Evolutionary conservation across 2,888 invertebrate genomes (phyloP).

Genomic region (Pandemis corylana): DNA sequence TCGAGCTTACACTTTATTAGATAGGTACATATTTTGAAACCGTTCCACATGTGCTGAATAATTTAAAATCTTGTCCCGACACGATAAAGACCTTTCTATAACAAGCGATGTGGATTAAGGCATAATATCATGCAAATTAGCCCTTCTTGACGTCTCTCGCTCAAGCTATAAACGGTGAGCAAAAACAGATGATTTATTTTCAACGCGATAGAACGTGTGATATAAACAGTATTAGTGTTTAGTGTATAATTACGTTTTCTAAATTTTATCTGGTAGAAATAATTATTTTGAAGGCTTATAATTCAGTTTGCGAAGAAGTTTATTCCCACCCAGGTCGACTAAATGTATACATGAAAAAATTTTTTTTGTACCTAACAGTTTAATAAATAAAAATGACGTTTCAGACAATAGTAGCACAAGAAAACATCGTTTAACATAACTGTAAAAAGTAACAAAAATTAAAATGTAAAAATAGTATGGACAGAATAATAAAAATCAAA

Average conservation of each 20-base stretch:
- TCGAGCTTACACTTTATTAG: constrained; percentile 8
- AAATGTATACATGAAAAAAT: no score
- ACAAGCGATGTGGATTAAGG: constrained; percentile 22
- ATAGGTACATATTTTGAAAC: constrained; percentile 7
- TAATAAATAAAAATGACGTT: no score
- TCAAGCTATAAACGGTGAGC: constrained; percentile 13
- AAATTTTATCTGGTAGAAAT: not conserved
- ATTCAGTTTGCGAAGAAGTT: no score
- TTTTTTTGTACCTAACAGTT: no score
- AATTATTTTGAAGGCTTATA: not conserved
- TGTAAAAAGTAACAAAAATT: no score
- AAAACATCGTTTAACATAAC: no score
- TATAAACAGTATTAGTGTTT: not conserved
- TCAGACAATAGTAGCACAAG: no score
- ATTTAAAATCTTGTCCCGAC: constrained; percentile 24
- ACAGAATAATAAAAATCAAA: no score
- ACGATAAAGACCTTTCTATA: constrained; percentile 13
- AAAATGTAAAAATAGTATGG: no score
- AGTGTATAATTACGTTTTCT: not conserved
- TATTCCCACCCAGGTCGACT: no score
- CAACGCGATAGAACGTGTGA: not conserved
- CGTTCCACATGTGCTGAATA: constrained; percentile 24
- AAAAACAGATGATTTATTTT: constrained; percentile 14
- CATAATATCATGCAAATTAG: constrained; percentile 30
- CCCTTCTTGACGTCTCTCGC: constrained; percentile 13